A percentile compares a stretch with the other conserved stretches of the same genome.
These are phyloP conservation scores for Pantala flavescens DNA, from an alignment of 1,140 invertebrate genomes.

Conservation along the genomic window DNA sequence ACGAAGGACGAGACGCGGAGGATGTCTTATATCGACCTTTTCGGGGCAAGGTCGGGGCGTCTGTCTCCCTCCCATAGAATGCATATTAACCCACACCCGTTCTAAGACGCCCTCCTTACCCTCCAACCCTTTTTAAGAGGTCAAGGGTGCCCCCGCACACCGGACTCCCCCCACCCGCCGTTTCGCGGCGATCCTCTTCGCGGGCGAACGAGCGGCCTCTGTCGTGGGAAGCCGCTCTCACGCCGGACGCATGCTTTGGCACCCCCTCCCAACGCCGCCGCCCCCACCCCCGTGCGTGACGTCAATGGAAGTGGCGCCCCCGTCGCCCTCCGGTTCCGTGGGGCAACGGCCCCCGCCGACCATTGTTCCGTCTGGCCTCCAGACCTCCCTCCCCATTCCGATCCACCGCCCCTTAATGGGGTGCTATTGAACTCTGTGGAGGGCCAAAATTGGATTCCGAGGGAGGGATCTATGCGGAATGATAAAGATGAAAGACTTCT, in stretches of 20 bases:
- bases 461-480: too few species aligned
- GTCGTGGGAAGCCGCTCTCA: neutral
- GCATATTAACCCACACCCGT: neutral
- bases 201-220: neutral
- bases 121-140: neutral
- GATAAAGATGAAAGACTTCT: too few species aligned
- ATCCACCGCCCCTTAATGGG: neutral
- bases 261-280: neutral
- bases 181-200: neutral
- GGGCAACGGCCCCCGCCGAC: neutral
- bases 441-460: too few species aligned
- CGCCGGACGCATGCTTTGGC: neutral
- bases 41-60: neutral
- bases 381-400: neutral
- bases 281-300: neutral
- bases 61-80: neutral
- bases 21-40: neutral
- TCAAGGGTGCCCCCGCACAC: neutral
- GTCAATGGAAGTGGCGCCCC: neutral
- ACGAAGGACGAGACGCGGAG: neutral
- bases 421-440: neutral
- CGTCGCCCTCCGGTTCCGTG: neutral
- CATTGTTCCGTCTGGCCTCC: conserved; percentile 6
- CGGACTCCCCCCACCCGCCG: neutral
- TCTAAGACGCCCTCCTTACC: neutral